phyloP scores from a whole-genome alignment of 2,888 invertebrate genomes.

The Tryphoninae sp. region DNA sequence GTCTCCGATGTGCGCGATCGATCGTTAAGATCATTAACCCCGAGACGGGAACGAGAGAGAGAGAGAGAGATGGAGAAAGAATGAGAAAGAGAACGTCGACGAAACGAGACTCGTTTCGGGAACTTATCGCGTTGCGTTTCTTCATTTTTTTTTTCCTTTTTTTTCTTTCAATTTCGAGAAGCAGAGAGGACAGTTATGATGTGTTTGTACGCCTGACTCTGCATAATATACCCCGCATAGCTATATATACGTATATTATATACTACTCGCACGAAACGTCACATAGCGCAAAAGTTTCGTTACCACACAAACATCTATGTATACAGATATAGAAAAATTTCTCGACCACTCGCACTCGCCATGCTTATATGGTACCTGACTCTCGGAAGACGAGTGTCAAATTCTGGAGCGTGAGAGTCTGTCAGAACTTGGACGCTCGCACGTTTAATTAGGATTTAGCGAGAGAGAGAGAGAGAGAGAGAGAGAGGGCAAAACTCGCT shows the following conservation, averaged over 20 bases:
- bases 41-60: constrained; percentile 7
- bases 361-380: constrained; percentile 67
- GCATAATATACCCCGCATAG: constrained; percentile 30
- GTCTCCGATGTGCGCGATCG: constrained; percentile 47
- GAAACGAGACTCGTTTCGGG: constrained; percentile 46
- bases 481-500: constrained; percentile 61
- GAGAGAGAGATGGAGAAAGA: constrained; percentile 12
- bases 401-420: constrained; percentile 78
- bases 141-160: constrained; percentile 34
- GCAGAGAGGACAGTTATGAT: constrained; percentile 38
- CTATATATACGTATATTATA: background rate
- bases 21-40: constrained; percentile 62
- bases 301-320: background rate
- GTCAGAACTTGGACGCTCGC: constrained; percentile 48
- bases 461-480: constrained; percentile 47
- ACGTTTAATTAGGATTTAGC: constrained; percentile 66
- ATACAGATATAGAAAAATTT: background rate
- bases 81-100: background rate
- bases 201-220: constrained; percentile 49
- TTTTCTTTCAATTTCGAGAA: constrained; percentile 26
- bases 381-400: constrained; percentile 75
- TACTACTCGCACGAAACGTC: constrained; percentile 7
- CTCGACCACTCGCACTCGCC: constrained; percentile 37
- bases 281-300: constrained; percentile 4
- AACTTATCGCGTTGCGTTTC: constrained; percentile 55